These are phyloP conservation scores for Amphiprion percula DNA, from an alignment of 2,113 vertebrate genomes.

Conservation along the genomic window DNA sequence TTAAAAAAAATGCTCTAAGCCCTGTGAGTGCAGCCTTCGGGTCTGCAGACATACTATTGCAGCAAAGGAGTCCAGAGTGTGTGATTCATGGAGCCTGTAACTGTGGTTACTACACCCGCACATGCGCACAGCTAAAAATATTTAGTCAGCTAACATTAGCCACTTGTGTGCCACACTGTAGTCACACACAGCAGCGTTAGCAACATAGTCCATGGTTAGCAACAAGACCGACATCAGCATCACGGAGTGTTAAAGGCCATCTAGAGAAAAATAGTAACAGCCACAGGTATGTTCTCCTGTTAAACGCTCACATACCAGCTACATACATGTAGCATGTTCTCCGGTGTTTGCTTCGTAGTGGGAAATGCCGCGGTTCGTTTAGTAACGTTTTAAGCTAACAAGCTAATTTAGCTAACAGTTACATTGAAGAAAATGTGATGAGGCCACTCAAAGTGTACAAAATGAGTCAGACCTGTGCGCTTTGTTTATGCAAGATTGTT, in stretches of 20 bases:
- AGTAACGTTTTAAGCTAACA: conserved; percentile 38
- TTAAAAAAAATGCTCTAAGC: too few species aligned
- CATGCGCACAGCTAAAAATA: conserved; percentile 32
- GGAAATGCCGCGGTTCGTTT: background rate
- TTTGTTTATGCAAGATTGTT: background rate
- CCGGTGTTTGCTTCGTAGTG: background rate
- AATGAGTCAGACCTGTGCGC: accelerated
- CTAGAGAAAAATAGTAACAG: background rate
- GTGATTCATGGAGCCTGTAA: too few species aligned
- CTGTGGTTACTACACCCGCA: background rate
- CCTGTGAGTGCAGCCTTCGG: too few species aligned
- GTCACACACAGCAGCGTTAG: conserved; percentile 32
- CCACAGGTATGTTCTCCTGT: conserved; percentile 11
- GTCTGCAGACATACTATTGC: too few species aligned
- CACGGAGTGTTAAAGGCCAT: background rate
- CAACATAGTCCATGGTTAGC: background rate
- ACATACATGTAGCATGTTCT: background rate
- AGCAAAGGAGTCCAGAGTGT: too few species aligned
- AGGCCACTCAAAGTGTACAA: background rate
- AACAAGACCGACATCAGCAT: background rate
- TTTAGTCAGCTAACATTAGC: conserved; percentile 37
- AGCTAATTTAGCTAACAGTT: conserved; percentile 64
- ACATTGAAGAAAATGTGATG: background rate
- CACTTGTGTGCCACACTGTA: background rate
- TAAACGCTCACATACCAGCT: accelerated